These are phyloP conservation scores for Lycopodina hypogea DNA, from an alignment of 37 sponge, comb jelly and placozoan genomes.

Conservation along the genomic window DNA sequence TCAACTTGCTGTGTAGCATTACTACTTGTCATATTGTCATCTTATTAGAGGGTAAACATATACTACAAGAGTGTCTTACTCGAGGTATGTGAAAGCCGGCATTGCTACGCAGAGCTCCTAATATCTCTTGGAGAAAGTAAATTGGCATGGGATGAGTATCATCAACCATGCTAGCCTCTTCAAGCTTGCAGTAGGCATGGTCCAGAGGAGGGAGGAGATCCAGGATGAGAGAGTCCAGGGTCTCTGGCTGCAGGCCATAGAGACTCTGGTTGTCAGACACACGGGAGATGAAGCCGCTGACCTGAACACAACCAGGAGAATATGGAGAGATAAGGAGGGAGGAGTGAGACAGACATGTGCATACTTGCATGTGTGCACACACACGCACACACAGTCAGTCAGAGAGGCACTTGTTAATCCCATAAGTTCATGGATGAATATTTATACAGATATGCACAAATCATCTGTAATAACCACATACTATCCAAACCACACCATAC, in stretches of 20 bases:
- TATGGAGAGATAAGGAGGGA: neutral
- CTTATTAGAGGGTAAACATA: too few species aligned
- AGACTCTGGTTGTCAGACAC: slow-evolving; percentile 43
- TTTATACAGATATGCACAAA: too few species aligned
- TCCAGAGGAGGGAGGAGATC: slow-evolving; percentile 59
- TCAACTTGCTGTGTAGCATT: too few species aligned
- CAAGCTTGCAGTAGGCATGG: slow-evolving; percentile 10
- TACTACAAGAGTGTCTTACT: too few species aligned
- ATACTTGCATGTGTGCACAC: too few species aligned
- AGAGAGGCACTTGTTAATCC: too few species aligned
- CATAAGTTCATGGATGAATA: too few species aligned
- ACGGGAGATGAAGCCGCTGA: slow-evolving; percentile 33
- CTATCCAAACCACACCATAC: too few species aligned
- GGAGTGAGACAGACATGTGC: too few species aligned
- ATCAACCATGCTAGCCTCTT: slow-evolving; percentile 17
- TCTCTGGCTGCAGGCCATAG: slow-evolving; percentile 66
- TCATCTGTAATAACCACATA: too few species aligned
- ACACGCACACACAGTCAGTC: too few species aligned
- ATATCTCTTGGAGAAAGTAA: slow-evolving; percentile 32
- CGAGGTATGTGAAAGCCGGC: slow-evolving; percentile 43
- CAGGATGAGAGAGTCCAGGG: slow-evolving; percentile 78
- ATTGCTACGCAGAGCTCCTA: slow-evolving; percentile 30
- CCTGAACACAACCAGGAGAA: slow-evolving; percentile 15
- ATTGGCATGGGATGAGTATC: neutral
- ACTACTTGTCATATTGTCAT: too few species aligned